A percentile compares a stretch with the other conserved stretches of the same genome.
Evolutionary conservation across 2,797 vertebrate species (phyloP).

Genomic region (Sebastolobus alascanus): DNA sequence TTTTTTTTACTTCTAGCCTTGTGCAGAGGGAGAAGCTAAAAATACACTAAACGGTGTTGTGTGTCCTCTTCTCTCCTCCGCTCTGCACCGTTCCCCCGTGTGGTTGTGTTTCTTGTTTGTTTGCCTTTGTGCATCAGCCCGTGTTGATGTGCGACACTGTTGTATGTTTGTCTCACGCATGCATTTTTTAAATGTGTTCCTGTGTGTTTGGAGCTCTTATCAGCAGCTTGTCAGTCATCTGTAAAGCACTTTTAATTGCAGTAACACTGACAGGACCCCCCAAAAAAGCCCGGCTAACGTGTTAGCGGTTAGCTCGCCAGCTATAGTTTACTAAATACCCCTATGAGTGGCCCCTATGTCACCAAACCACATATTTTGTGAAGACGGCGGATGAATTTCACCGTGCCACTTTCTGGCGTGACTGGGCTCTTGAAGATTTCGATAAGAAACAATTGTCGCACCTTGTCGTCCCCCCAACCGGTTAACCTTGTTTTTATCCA

Average conservation of each 20-base stretch:
- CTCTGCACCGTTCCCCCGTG: constrained; percentile 7
- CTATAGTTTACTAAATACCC: neutral
- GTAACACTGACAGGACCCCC: neutral
- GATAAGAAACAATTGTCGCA: neutral
- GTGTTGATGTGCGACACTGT: constrained; percentile 11
- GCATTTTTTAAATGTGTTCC: neutral
- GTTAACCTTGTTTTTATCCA: neutral
- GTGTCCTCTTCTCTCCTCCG: constrained; percentile 13
- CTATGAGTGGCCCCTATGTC: neutral
- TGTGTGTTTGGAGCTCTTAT: neutral
- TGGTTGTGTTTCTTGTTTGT: constrained; percentile 42
- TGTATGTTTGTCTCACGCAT: constrained; percentile 10
- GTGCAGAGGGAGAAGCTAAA: constrained; percentile 34
- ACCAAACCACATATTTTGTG: neutral
- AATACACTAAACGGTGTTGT: constrained; percentile 27
- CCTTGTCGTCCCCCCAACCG: neutral
- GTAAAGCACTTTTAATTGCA: neutral
- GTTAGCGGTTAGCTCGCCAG: neutral
- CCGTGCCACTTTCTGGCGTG: neutral
- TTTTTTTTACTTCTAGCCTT: neutral
- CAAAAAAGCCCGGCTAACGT: neutral
- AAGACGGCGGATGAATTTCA: neutral
- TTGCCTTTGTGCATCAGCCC: constrained; percentile 48
- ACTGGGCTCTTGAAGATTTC: neutral
- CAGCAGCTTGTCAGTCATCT: neutral